phyloP scores from a whole-genome alignment of 2,113 vertebrate genomes.

The Epinephelus fuscoguttatus region DNA sequence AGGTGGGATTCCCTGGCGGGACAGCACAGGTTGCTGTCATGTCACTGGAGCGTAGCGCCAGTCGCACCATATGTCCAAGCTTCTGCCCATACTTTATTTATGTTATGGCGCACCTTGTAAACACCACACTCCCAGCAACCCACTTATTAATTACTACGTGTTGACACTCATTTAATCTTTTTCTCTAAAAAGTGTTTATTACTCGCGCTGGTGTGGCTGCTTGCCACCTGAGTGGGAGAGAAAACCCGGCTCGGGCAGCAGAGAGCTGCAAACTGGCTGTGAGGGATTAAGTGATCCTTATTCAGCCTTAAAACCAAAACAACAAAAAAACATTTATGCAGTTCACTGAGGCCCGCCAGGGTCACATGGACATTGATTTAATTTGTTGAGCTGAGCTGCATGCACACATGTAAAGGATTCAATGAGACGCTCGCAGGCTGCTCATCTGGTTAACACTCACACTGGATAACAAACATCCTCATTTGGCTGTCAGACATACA shows the following conservation, averaged over 20 bases:
- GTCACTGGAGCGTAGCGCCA: constrained; percentile 77
- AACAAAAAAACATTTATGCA: constrained; percentile 10
- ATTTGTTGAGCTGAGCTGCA: constrained; percentile 18
- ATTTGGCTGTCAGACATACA: constrained; percentile 49
- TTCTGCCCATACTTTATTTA: constrained; percentile 84
- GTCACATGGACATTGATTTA: constrained; percentile 7
- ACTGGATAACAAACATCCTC: constrained; percentile 45
- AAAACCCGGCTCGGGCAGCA: constrained; percentile 69
- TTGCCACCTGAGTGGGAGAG: constrained; percentile 69
- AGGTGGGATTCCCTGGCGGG: constrained; percentile 80
- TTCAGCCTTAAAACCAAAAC: constrained; percentile 26
- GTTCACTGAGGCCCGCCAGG: neutral
- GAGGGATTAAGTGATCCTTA: constrained; percentile 27
- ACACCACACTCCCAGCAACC: constrained; percentile 83
- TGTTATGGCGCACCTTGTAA: constrained; percentile 84
- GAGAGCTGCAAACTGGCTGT: constrained; percentile 40
- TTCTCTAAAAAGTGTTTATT: constrained; percentile 89
- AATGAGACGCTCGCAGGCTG: neutral
- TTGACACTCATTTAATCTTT: constrained; percentile 87
- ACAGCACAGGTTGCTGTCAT: constrained; percentile 84
- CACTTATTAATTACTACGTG: constrained; percentile 86
- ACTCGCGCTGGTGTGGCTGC: constrained; percentile 77
- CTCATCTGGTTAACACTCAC: constrained; percentile 43
- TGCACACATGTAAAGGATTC: constrained; percentile 6
- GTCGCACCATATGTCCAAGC: constrained; percentile 85